Percentiles rank a stretch among this genome's conserved stretches.
Evolutionary conservation across 2,797 vertebrate genomes (phyloP).

Genomic region (Hydrophis major): DNA sequence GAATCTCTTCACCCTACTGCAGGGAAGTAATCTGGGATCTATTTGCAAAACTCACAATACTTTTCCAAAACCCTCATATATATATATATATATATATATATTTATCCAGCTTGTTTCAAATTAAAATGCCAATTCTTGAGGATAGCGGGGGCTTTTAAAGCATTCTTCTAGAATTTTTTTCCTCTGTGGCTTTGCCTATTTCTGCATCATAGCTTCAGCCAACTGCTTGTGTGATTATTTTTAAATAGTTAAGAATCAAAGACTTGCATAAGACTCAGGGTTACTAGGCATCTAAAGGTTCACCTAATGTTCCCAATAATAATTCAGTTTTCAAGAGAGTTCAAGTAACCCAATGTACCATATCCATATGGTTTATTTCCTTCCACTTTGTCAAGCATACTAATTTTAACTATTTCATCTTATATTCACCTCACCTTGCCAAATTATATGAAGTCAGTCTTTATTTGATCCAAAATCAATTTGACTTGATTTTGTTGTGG

Average conservation of each 20-base stretch:
- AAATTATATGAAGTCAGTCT: not conserved
- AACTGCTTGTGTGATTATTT: not conserved
- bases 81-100: not conserved
- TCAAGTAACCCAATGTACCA: not conserved
- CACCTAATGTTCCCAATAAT: not conserved
- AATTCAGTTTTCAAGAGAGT: not conserved
- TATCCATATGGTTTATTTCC: not conserved
- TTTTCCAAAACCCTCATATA: not conserved
- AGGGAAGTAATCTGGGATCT: not conserved
- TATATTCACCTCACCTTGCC: not conserved
- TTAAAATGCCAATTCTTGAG: not conserved
- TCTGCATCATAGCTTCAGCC: not conserved
- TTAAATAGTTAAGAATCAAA: not conserved
- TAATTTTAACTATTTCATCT: not conserved
- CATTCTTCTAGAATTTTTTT: not conserved
- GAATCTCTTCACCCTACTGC: not conserved
- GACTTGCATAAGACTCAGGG: not conserved
- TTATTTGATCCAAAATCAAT: not conserved
- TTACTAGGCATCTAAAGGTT: not conserved
- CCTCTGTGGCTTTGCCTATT: not conserved
- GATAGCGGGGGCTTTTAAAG: not conserved
- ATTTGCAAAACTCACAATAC: not conserved
- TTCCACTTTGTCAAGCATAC: not conserved
- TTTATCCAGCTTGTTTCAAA: not conserved
- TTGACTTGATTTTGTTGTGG: not conserved